Evolutionary conservation across 1,140 invertebrate species (phyloP).

Genomic region (Drosophila miranda): DNA sequence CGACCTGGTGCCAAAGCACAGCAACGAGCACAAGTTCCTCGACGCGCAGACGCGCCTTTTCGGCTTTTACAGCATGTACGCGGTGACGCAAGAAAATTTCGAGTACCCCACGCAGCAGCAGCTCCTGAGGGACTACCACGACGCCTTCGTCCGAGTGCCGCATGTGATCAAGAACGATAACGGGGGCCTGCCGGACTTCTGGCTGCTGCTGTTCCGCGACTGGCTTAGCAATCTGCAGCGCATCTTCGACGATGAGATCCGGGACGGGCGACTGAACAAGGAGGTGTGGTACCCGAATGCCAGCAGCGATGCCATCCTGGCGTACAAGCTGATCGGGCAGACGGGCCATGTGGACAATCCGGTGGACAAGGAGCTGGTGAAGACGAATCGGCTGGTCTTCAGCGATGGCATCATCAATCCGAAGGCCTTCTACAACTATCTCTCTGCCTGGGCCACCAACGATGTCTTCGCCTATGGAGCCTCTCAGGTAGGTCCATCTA

Average conservation of each 20-base stretch:
- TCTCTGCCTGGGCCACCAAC: slow-evolving; percentile 97
- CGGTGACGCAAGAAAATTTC: slow-evolving; percentile 97
- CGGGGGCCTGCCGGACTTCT: slow-evolving; percentile 95
- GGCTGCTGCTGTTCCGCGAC: slow-evolving; percentile 94
- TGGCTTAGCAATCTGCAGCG: slow-evolving; percentile 94
- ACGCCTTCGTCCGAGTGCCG: slow-evolving; percentile 94
- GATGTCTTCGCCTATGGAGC: slow-evolving; percentile 97
- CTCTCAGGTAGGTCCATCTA: slow-evolving; percentile 85
- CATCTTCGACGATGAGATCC: slow-evolving; percentile 93
- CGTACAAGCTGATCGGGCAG: slow-evolving; percentile 96
- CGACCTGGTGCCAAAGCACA: slow-evolving; percentile 96
- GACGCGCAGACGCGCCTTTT: slow-evolving; percentile 96
- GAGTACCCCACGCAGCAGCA: slow-evolving; percentile 98
- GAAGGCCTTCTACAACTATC: slow-evolving; percentile 98
- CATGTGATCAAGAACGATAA: slow-evolving; percentile 97
- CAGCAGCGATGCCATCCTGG: slow-evolving; percentile 94
- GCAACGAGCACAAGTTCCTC: slow-evolving; percentile 96
- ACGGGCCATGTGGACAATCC: slow-evolving; percentile 97
- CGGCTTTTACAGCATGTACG: slow-evolving; percentile 98
- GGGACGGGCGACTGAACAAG: slow-evolving; percentile 89
- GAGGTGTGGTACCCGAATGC: slow-evolving; percentile 95
- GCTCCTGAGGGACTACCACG: slow-evolving; percentile 96
- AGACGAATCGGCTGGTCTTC: slow-evolving; percentile 91
- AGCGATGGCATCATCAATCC: slow-evolving; percentile 96
- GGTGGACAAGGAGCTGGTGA: slow-evolving; percentile 92